Percentiles rank a stretch among this genome's conserved stretches.
Conservation (phyloP, 2,888 invertebrate genomes). For the Lumbricus terrestris region DNA sequence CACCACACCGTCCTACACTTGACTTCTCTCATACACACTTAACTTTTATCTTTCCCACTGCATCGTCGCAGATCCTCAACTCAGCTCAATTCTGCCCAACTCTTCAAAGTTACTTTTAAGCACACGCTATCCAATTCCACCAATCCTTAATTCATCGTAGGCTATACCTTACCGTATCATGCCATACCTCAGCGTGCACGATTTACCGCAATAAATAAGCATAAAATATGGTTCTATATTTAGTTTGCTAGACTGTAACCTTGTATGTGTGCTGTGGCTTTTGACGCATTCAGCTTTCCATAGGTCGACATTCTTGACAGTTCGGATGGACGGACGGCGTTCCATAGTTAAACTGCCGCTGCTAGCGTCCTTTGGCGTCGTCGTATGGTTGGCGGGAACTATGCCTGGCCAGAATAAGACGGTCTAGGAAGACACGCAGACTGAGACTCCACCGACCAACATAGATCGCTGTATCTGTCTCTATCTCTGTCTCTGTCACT, state of each 20-base stretch:
- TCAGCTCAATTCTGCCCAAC: neutral
- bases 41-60: no score
- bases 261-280: neutral
- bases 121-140: neutral
- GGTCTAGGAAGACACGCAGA: neutral
- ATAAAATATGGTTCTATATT: neutral
- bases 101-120: neutral
- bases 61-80: no score
- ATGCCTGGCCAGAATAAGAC: neutral
- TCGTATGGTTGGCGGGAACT: conserved; percentile 3
- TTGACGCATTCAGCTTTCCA: neutral
- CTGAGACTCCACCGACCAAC: conserved; percentile 3
- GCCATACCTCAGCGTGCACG: neutral
- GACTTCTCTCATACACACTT: no score
- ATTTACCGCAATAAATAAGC: neutral
- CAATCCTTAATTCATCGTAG: neutral
- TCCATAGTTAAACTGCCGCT: neutral
- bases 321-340: neutral
- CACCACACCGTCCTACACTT: no score
- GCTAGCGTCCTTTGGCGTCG: neutral
- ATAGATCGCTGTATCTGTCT: neutral
- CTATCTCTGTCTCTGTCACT: no score
- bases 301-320: neutral
- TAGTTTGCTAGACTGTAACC: neutral
- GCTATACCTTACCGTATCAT: neutral